Base-by-base conservation (phyloP, 2,113 vertebrate genomes). In the Bubo bubo region DNA sequence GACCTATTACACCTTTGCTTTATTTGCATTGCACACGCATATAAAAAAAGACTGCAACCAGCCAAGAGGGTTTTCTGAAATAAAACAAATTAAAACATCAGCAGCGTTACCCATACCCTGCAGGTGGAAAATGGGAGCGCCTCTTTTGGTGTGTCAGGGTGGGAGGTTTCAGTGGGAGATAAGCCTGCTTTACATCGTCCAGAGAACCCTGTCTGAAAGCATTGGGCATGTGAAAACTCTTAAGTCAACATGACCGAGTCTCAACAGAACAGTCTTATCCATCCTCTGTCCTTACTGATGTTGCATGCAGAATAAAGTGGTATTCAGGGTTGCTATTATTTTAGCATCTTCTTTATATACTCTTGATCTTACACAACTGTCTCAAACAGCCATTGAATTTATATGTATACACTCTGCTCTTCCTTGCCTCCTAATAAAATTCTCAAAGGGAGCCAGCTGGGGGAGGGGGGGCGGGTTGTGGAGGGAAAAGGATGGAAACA, bases 191-290 rank as follows among this genome's bases (percentile, higher is more conserved):
- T 62, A 15, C 8, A 5, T 21, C 6, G 8, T 16, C 14, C 49
- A 41, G 37, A 11, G 22, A 4, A 30, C 21, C 35, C 64, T 87
- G n/a, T 7, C 45, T 66, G 56, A 64, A 66, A 56, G 28, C 34
- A 16, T 1, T 18, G 26, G 50, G 15, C 30, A 28, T 0, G 0
- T 28, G 15, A 9, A 55, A 35, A 27, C 9, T 43, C n/a, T 30
- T 22, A 9, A 7, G 27, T 68, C n/a, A 58, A 45, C 9, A 13
- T 43, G 30, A 47, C 9, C 28, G 59, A 12, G 19, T 56, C 47
- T 72, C 35, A 79, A 23, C 11, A 45, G 12, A 5, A 45, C 9
- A 41, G 12, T 26, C 15, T 68, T 52, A 37, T 73, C 67, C 37
- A 45, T 52, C 39, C 49, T 63, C 35, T 35, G 14, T 62, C 49